Conservation (phyloP, 2,888 invertebrate genomes). For the Harpagoxenus sublaevis region DNA sequence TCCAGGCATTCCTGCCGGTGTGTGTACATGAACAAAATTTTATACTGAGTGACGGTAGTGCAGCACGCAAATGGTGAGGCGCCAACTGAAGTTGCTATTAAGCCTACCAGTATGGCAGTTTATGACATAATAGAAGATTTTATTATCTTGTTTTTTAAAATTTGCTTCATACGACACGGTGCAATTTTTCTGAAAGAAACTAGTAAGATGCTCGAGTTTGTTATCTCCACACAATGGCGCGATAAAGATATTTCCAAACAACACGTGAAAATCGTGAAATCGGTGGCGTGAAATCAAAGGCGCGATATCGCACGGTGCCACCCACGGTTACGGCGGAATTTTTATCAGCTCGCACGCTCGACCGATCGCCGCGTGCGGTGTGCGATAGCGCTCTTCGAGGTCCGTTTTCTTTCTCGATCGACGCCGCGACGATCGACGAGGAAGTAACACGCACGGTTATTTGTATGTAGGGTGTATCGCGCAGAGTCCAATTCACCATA, state of each 20-base stretch:
- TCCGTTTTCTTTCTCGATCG: slow-evolving; percentile 64
- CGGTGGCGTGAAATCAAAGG: slow-evolving; percentile 16
- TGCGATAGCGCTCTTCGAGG: slow-evolving; percentile 41
- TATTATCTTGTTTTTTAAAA: not conserved
- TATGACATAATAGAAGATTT: not conserved
- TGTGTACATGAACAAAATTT: too few species aligned
- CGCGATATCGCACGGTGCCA: slow-evolving; percentile 24
- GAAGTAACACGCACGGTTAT: slow-evolving; percentile 61
- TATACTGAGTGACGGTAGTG: too few species aligned
- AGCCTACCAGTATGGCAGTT: too few species aligned
- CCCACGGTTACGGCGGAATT: slow-evolving; percentile 21
- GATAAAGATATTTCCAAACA: not conserved
- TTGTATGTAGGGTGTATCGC: slow-evolving; percentile 41
- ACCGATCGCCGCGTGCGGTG: slow-evolving; percentile 22
- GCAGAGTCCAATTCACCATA: too few species aligned
- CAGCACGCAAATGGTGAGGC: too few species aligned
- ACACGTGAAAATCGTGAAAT: slow-evolving; percentile 4
- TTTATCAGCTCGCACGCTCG: slow-evolving; percentile 47
- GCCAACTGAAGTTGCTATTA: too few species aligned
- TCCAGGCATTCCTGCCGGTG: too few species aligned
- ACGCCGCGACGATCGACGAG: slow-evolving; percentile 45
- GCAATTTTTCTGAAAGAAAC: not conserved
- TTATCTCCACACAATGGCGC: not conserved
- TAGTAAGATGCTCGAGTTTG: not conserved
- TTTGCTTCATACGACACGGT: not conserved